Conservation (phyloP, 2,113 vertebrate species). For the Bolborhynchus lineola region DNA sequence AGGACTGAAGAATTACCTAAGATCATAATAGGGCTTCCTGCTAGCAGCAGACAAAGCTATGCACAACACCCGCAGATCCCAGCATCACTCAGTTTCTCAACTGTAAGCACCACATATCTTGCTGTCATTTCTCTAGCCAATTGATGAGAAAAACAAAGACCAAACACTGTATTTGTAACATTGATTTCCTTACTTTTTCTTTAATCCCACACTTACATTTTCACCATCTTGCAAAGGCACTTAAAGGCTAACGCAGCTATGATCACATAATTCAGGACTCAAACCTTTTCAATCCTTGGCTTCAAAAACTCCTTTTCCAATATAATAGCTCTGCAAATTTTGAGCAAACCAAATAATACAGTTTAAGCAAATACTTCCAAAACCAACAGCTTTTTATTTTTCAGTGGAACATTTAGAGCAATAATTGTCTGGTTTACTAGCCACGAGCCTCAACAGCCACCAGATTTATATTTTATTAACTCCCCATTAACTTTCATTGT, state of each 20-base stretch:
- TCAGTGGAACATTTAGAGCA: neutral
- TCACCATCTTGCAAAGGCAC: neutral
- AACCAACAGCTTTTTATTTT: neutral
- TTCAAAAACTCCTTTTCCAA: neutral
- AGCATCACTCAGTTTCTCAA: neutral
- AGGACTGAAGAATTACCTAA: neutral
- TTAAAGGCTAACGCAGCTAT: neutral
- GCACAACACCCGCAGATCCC: neutral
- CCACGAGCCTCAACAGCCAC: neutral
- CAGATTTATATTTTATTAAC: constrained; percentile 50
- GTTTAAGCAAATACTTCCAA: constrained; percentile 2
- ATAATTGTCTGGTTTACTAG: constrained; percentile 24
- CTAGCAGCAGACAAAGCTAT: neutral
- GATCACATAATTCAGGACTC: neutral
- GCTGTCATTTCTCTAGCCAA: neutral
- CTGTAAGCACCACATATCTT: neutral
- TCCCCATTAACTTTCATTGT: constrained; percentile 20
- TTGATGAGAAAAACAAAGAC: neutral
- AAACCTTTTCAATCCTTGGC: neutral
- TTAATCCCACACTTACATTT: neutral
- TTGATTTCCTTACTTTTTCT: neutral
- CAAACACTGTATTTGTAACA: neutral
- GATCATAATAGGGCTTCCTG: neutral
- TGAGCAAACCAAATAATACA: neutral
- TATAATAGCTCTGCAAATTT: neutral